Evolutionary conservation across 2,113 vertebrate genomes (phyloP).

Genomic region (Probosciger aterrimus): DNA sequence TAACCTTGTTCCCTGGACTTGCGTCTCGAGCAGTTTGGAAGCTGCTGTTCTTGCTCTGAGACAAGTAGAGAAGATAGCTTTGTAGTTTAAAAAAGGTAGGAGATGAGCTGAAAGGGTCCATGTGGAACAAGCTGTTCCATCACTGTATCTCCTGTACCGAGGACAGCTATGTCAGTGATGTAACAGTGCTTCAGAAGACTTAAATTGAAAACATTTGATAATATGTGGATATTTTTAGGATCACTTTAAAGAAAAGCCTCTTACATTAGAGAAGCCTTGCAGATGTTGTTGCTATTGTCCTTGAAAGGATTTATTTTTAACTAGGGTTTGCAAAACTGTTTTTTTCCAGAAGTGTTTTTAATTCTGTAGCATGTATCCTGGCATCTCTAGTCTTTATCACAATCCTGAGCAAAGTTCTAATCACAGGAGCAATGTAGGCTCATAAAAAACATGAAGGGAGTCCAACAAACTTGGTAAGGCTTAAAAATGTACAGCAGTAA

Average conservation of each 20-base stretch:
- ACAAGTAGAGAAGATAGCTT: background rate
- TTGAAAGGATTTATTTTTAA: slow-evolving; percentile 23
- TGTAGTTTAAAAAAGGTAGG: background rate
- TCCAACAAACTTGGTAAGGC: background rate
- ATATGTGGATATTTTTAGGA: background rate
- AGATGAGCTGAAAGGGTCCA: background rate
- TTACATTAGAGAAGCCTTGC: background rate
- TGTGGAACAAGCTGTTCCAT: background rate
- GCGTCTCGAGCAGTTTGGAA: background rate
- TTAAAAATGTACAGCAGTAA: background rate
- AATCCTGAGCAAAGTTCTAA: background rate
- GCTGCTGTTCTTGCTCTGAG: background rate
- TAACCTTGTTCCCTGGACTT: background rate
- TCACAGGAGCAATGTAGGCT: background rate
- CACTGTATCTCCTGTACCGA: background rate
- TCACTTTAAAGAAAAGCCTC: background rate
- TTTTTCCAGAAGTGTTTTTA: background rate
- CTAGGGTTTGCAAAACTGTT: background rate
- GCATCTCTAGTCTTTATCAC: background rate
- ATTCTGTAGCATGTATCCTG: background rate
- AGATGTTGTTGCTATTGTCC: background rate
- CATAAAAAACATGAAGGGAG: background rate
- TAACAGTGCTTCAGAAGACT: background rate
- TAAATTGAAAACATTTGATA: background rate
- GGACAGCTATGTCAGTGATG: background rate